These are phyloP conservation scores for Blera fallax DNA, from an alignment of 2,888 invertebrate species.

Conservation along the genomic window DNA sequence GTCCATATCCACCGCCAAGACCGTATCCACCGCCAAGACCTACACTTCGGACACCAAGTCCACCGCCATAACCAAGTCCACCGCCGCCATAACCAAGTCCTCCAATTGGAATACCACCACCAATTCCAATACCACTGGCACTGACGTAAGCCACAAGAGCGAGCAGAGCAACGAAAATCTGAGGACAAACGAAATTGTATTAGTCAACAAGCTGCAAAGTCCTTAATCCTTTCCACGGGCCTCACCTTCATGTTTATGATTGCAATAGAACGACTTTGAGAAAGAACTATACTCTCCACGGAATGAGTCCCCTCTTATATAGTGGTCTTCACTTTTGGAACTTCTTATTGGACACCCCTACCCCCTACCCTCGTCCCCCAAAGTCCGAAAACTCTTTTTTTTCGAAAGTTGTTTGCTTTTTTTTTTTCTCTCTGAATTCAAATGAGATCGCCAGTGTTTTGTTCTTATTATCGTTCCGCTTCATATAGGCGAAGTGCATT, in stretches of 20 bases:
- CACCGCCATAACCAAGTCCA: background rate
- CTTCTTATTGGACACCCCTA: background rate
- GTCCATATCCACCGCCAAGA: background rate
- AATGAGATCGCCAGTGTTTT: background rate
- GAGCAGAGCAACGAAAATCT: slow-evolving; percentile 24
- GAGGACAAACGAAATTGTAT: background rate
- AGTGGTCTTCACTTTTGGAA: background rate
- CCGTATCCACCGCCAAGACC: background rate
- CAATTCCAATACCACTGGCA: slow-evolving; percentile 16
- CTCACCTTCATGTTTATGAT: slow-evolving; percentile 50
- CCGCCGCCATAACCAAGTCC: background rate
- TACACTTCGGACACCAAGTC: background rate
- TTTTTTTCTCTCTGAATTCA: background rate
- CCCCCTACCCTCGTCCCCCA: background rate
- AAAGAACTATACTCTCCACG: background rate
- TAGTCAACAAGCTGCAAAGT: background rate
- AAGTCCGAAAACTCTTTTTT: background rate
- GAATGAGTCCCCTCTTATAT: slow-evolving; percentile 13
- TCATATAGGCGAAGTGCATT: background rate
- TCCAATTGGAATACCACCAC: background rate
- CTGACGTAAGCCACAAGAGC: slow-evolving; percentile 27
- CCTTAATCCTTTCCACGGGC: background rate
- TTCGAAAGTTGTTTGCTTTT: slow-evolving; percentile 5
- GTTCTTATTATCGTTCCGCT: background rate
- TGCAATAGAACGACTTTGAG: background rate